Evolutionary conservation across 2,797 vertebrate genomes (phyloP), one percentile per base, ranked within the genome.

Genomic region (Fringilla coelebs): DNA sequence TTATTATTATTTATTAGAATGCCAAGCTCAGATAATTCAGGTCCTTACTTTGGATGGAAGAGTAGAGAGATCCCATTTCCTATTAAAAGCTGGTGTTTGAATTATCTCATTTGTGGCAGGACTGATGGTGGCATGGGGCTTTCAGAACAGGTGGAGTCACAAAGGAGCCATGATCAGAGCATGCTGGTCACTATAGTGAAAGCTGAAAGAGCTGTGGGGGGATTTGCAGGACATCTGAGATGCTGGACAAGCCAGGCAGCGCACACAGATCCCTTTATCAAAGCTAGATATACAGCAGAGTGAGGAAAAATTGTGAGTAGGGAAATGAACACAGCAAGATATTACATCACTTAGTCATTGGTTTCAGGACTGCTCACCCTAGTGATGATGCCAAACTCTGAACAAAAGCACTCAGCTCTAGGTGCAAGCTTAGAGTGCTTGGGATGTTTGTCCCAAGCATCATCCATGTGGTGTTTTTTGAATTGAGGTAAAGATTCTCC

Each of bases 281-380:
- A 58, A 0, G 0, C 2, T 66, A 79, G n/a, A 19, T 58, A 49
- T 0, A 1, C 9, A 78, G 13, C 3, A 26, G 89, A 66, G 13
- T 26, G 55, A 54, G 43, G 15, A 19, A 70, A 83, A 81, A 46
- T 20, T 15, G 16, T 10, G 6, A 55, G 9, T 31, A 58, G 61
- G 31, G 28, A 90, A 81, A 79, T 0, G 0, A 78, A 40, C 26
- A 13, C 1, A 2, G 34, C 17, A 75, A 66, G 34, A 96, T 90
- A 81, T 40, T 12, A 38, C 36, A 48, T 40, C 38, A 19, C 3
- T 63, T 36, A 20, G 9, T 19, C 4, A 0, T 2, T 49, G 26
- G 13, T 40, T 81, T 68, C 28, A 49, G 58, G 36, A 81, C 43
- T 62, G 10, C 41, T 75, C 5, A 0, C 9, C 25, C 0, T 2